Evolutionary conservation across 2,797 vertebrate genomes (phyloP).

Genomic region (Sylvilagus floridanus): DNA sequence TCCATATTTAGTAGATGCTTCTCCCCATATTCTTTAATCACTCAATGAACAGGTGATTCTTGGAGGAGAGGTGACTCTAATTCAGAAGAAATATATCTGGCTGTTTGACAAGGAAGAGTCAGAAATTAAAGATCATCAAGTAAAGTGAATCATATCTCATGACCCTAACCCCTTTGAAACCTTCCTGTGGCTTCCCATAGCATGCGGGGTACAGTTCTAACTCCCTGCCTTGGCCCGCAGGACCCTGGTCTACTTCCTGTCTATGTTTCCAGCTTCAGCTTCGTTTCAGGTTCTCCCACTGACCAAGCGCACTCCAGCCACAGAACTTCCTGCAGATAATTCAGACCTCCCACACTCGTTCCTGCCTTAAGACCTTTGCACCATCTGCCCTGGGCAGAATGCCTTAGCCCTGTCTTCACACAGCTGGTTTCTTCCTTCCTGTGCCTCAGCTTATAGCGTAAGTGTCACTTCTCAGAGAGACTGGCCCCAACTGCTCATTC

Average conservation of each 20-base stretch:
- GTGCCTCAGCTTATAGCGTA: background rate
- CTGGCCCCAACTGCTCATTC: background rate
- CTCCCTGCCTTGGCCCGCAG: background rate
- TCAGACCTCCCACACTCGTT: background rate
- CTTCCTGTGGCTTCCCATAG: background rate
- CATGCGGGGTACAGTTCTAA: background rate
- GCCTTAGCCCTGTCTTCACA: background rate
- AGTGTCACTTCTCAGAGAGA: background rate
- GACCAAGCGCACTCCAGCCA: background rate
- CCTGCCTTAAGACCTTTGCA: conserved; percentile 1
- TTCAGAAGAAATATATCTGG: conserved; percentile 6
- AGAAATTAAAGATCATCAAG: background rate
- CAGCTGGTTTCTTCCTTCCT: background rate
- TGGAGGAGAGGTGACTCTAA: conserved; percentile 1
- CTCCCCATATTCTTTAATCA: background rate
- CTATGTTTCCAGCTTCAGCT: background rate
- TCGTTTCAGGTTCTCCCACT: background rate
- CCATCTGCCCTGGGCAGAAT: background rate
- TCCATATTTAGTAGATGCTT: conserved; percentile 20
- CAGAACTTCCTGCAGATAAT: background rate
- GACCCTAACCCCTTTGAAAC: background rate
- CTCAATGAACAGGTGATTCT: conserved; percentile 17
- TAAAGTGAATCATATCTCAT: background rate
- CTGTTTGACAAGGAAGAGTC: background rate
- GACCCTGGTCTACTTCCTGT: background rate